Evolutionary conservation across 2,797 vertebrate species (phyloP).

Genomic region (Acanthornis magna): DNA sequence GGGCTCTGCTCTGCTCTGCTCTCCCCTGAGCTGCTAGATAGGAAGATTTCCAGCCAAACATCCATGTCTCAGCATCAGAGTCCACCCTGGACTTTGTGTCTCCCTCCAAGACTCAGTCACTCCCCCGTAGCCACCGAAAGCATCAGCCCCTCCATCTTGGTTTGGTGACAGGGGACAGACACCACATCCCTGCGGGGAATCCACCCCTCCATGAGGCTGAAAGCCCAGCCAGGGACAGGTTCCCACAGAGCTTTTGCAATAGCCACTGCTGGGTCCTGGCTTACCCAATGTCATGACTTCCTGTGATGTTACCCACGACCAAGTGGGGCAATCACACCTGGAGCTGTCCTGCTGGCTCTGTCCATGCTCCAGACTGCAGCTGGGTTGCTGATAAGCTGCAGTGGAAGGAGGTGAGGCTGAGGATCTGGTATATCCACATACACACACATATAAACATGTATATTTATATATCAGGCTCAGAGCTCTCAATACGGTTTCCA

Average conservation of each 20-base stretch:
- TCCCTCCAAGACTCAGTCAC: neutral
- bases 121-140: neutral
- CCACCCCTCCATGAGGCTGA: neutral
- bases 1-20: neutral
- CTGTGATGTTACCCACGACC: rapidly evolving
- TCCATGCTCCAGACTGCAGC: neutral
- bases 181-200: neutral
- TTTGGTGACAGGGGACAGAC: neutral
- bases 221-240: neutral
- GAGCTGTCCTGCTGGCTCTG: neutral
- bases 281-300: neutral
- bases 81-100: neutral
- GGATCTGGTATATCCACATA: neutral
- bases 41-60: neutral
- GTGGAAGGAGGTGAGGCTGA: neutral
- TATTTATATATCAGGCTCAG: neutral
- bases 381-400: neutral
- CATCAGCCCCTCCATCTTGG: neutral
- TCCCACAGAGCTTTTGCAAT: constrained; percentile 19
- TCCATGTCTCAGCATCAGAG: neutral
- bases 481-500: neutral
- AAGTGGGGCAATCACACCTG: constrained; percentile 14
- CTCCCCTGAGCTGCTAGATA: neutral
- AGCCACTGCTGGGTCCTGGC: neutral
- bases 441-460: neutral